These are phyloP conservation scores for Cremastobaeus sp. DNA, from an alignment of 2,888 invertebrate species.

Conservation along the genomic window DNA sequence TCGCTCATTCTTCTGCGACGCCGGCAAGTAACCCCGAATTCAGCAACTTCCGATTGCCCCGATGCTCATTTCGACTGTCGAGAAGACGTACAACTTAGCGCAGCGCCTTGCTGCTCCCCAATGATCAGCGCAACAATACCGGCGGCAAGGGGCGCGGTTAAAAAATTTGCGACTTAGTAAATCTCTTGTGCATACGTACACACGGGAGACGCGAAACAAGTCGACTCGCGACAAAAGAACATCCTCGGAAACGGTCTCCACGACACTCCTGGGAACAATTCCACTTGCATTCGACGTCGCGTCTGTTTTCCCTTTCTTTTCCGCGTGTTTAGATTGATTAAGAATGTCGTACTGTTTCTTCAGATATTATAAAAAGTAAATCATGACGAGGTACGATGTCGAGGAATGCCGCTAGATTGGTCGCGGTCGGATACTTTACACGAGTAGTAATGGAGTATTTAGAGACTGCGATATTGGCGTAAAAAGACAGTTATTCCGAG, in stretches of 20 bases:
- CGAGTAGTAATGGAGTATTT: slow-evolving; percentile 28
- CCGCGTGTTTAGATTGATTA: slow-evolving; percentile 48
- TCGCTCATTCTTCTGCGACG: slow-evolving; percentile 29
- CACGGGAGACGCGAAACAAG: slow-evolving; percentile 31
- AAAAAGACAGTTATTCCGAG: slow-evolving; percentile 16
- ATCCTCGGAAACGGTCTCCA: slow-evolving; percentile 61
- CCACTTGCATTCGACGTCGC: slow-evolving; percentile 44
- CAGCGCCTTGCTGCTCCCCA: slow-evolving; percentile 57
- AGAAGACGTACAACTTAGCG: slow-evolving; percentile 72
- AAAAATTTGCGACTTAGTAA: slow-evolving; percentile 45
- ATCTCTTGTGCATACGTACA: slow-evolving; percentile 36
- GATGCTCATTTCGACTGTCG: slow-evolving; percentile 75
- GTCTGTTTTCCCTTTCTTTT: slow-evolving; percentile 33
- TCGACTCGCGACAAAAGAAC: slow-evolving; percentile 28
- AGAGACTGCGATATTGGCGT: slow-evolving; percentile 8
- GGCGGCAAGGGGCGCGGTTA: slow-evolving; percentile 20
- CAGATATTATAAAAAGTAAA: slow-evolving; percentile 40
- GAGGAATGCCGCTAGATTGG: slow-evolving; percentile 21
- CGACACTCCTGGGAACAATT: slow-evolving; percentile 75
- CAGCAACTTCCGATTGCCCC: slow-evolving; percentile 72
- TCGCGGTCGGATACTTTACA: slow-evolving; percentile 16
- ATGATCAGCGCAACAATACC: slow-evolving; percentile 2
- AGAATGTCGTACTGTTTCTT: slow-evolving; percentile 42
- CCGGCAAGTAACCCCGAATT: slow-evolving; percentile 55
- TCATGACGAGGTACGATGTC: slow-evolving; percentile 36